Conservation (phyloP, 2,888 invertebrate genomes). For the Ochropacha duplaris region DNA sequence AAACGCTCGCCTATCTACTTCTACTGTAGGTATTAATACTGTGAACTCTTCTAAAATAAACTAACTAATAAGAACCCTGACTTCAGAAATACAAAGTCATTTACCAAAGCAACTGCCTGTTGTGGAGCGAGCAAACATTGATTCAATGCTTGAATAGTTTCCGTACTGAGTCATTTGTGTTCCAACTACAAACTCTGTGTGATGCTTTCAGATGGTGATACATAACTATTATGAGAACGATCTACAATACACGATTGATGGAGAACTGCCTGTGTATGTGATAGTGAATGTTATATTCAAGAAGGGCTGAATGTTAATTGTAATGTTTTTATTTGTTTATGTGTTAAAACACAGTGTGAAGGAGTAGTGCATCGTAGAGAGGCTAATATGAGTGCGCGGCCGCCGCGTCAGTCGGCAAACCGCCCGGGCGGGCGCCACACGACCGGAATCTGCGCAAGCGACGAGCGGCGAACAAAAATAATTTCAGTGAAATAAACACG, state of each 20-base stretch:
- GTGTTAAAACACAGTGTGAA: slow-evolving; percentile 22
- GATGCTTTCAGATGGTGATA: background rate
- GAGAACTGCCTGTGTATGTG: background rate
- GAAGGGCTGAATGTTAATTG: background rate
- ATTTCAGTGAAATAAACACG: slow-evolving; percentile 75
- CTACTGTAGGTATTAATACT: background rate
- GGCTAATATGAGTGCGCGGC: slow-evolving; percentile 29
- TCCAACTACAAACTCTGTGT: slow-evolving; percentile 29
- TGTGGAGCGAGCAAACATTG: slow-evolving; percentile 50
- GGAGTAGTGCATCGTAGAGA: slow-evolving; percentile 14
- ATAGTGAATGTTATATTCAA: background rate
- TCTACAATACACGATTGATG: background rate
- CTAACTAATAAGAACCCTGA: background rate
- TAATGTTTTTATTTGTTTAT: background rate
- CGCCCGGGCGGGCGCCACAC: slow-evolving; percentile 83
- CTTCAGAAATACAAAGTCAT: background rate
- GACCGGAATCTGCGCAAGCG: slow-evolving; percentile 81
- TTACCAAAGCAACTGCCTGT: slow-evolving; percentile 30
- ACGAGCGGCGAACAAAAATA: slow-evolving; percentile 63
- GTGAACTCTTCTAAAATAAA: background rate
- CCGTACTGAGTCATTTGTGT: slow-evolving; percentile 28
- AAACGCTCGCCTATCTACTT: background rate
- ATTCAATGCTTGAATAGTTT: slow-evolving; percentile 49
- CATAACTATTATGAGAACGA: background rate
- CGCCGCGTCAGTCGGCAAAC: slow-evolving; percentile 73